Evolutionary conservation across 1,140 invertebrate species (phyloP).

Genomic region (Amphibalanus amphitrite): DNA sequence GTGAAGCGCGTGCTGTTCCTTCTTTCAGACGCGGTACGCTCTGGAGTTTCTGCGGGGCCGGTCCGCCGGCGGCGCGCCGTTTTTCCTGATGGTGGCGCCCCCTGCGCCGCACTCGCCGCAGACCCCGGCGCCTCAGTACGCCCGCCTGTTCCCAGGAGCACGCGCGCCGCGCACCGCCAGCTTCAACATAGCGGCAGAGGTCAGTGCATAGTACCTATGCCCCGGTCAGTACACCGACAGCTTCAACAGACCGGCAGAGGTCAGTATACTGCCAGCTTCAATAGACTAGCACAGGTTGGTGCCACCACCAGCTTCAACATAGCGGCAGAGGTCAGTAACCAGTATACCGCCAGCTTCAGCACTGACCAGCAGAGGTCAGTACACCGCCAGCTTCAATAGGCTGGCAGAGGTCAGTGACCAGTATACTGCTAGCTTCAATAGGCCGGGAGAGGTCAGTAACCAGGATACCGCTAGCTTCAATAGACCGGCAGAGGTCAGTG

Average conservation of each 20-base stretch:
- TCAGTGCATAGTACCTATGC: conserved; percentile 5
- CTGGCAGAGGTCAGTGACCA: conserved; percentile 35
- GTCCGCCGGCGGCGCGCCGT: conserved; percentile 30
- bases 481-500: too few species aligned
- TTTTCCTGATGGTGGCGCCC: conserved; percentile 66
- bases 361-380: conserved; percentile 53
- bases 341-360: too few species aligned
- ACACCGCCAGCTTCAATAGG: conserved; percentile 36
- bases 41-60: conserved; percentile 35
- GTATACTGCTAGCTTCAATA: conserved; percentile 57
- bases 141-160: conserved; percentile 36
- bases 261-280: conserved; percentile 41
- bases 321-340: conserved; percentile 16
- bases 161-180: conserved; percentile 46
- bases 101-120: conserved; percentile 72
- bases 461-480: too few species aligned
- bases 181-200: conserved; percentile 42
- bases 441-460: conserved; percentile 43
- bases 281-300: conserved; percentile 34
- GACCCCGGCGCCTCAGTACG: conserved; percentile 53
- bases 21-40: conserved; percentile 23
- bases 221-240: too few species aligned
- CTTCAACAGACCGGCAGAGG: conserved; percentile 44
- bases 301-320: conserved; percentile 56
- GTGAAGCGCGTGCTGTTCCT: neutral